phyloP scores from a whole-genome alignment of 2,888 invertebrate genomes.

The Leucophenga montana region DNA sequence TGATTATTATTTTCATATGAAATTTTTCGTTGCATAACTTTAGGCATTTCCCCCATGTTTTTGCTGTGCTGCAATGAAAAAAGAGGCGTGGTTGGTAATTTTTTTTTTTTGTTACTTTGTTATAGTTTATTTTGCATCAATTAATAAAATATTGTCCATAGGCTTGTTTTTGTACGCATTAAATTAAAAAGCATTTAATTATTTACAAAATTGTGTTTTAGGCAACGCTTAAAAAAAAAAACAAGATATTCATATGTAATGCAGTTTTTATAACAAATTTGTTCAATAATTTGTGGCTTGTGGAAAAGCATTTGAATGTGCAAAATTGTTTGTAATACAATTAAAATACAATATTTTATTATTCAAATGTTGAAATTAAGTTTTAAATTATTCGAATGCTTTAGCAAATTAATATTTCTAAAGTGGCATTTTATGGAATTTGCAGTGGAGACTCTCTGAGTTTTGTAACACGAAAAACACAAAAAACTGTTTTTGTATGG shows the following conservation, averaged over 20 bases:
- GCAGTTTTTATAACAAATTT: not conserved
- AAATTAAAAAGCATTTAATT: slow-evolving; percentile 42
- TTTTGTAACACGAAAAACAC: too few relatives aligned
- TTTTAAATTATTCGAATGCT: not conserved
- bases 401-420: too few relatives aligned
- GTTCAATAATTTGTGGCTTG: not conserved
- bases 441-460: too few relatives aligned
- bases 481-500: too few relatives aligned
- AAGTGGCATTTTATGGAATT: too few relatives aligned
- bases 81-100: not conserved
- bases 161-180: slow-evolving; percentile 37
- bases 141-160: slow-evolving; percentile 19
- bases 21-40: slow-evolving; percentile 51
- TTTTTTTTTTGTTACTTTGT: too few relatives aligned
- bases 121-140: slow-evolving; percentile 16
- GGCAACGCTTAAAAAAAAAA: too few relatives aligned
- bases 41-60: slow-evolving; percentile 27
- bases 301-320: not conserved
- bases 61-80: slow-evolving; percentile 39
- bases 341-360: slow-evolving; percentile 7
- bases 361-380: not conserved
- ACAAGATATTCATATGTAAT: too few relatives aligned
- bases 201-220: slow-evolving; percentile 16
- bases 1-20: slow-evolving; percentile 35
- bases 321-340: not conserved